Base-by-base conservation (phyloP, 2,797 vertebrate species). In the Neosilurus hyrtlii region DNA sequence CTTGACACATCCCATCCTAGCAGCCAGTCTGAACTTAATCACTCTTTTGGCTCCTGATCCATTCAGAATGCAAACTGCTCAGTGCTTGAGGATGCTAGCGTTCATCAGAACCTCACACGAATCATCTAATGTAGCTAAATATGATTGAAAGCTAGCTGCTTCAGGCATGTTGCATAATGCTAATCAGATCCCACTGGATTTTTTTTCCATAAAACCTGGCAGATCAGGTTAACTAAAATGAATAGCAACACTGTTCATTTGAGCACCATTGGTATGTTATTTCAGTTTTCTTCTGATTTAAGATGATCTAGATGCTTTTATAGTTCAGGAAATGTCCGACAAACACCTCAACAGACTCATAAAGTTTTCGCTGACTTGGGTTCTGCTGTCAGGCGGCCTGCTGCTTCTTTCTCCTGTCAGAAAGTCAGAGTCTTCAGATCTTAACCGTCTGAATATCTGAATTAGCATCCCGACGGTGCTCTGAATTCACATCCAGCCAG, bases 11-110 rank as follows among this genome's bases (percentile, higher is more conserved):
- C 80, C 54, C n/a, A 10, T 80, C 77, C 73, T 71, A 26, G 56
- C 9, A 11, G 68, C 57, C 77, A 61, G 61, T 71, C 70, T 86
- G 76, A 76, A 35, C 75, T 79, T 81, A 79, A 86, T 86, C 70
- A 52, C 67, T 80, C 24, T 49, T n/a, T 67, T 84, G 67, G 77
- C 73, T 79, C 56, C 35, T 7, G 30, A 24, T 35, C 8, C 37
- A 61, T 78, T 22, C 76, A 74, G 72, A 85, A 83, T 20, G 57
- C 52, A 80, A 70, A 82, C 4, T 35, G 73, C 51, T 35, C 22
- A 43, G 56, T 10, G 57, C 26, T 54, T 80, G 67, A 74, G 22
- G 35, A 80, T 4, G 57, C 72, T 57, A 76, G 51, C 62, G 43
- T 63, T 26, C 67, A 57, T 22, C 82, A 57, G 49, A 1, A 9